Evolutionary conservation across 2,113 vertebrate species (phyloP).

Genomic region (Aix galericulata): DNA sequence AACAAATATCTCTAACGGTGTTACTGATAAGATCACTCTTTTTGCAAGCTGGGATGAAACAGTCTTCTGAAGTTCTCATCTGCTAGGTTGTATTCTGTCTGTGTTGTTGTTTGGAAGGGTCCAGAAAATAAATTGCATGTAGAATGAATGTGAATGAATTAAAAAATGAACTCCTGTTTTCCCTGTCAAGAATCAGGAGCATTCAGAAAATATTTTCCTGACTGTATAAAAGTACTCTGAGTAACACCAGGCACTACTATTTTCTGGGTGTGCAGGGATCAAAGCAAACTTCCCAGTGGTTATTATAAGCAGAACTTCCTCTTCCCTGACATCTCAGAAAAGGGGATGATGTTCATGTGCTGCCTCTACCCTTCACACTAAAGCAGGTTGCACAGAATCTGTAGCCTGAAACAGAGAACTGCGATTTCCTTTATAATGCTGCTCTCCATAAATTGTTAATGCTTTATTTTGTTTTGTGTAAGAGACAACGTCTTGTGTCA

Average conservation of each 20-base stretch:
- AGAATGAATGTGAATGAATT: background rate
- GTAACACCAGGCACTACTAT: background rate
- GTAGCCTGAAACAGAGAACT: background rate
- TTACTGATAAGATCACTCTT: background rate
- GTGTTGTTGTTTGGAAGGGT: background rate
- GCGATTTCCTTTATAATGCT: background rate
- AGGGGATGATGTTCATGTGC: background rate
- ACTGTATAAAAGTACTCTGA: background rate
- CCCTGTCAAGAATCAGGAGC: background rate
- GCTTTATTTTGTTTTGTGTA: background rate
- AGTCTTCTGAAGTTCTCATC: background rate
- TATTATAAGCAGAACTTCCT: background rate
- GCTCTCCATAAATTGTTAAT: accelerated
- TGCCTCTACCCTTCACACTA: background rate
- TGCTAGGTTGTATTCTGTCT: background rate
- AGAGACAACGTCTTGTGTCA: background rate
- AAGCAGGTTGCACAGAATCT: background rate
- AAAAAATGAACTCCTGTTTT: background rate
- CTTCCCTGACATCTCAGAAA: background rate
- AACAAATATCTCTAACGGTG: background rate
- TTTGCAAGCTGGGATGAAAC: background rate
- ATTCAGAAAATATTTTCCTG: background rate
- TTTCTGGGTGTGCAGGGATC: background rate
- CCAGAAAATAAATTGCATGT: background rate
- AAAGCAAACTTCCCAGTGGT: background rate